These are phyloP conservation scores for Rhinolophus sinicus DNA, from an alignment of 2,113 vertebrate species.

Conservation along the genomic window DNA sequence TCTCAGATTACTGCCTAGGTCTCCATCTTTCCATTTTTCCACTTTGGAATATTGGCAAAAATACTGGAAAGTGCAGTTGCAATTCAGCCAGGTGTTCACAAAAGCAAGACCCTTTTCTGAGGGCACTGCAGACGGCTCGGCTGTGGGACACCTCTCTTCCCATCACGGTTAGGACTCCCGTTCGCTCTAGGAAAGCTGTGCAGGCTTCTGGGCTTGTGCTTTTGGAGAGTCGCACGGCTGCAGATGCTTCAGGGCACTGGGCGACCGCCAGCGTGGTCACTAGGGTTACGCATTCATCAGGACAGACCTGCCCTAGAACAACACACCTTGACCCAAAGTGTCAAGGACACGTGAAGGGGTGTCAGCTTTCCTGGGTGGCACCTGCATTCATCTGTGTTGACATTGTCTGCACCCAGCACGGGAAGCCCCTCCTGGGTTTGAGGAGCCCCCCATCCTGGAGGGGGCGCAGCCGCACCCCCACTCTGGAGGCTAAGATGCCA, in stretches of 20 bases:
- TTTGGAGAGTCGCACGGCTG: fast-evolving
- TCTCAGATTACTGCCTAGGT: not conserved
- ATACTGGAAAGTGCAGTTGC: fast-evolving
- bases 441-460: fast-evolving
- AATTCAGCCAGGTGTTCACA: no score
- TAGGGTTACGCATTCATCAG: fast-evolving
- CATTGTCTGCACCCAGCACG: no score
- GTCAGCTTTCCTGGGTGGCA: not conserved
- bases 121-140: not conserved
- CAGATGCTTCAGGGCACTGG: no score
- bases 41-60: not conserved
- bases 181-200: not conserved
- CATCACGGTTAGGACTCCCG: no score
- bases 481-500: not conserved
- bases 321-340: not conserved
- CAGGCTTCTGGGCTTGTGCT: no score
- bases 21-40: not conserved
- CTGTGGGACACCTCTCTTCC: fast-evolving
- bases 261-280: fast-evolving
- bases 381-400: not conserved
- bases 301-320: not conserved
- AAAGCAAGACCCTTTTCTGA: not conserved
- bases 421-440: fast-evolving
- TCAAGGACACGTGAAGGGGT: not conserved
- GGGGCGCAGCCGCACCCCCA: no score